Base-by-base conservation (phyloP, 2,888 invertebrate genomes). In the Slavum lentiscoides region DNA sequence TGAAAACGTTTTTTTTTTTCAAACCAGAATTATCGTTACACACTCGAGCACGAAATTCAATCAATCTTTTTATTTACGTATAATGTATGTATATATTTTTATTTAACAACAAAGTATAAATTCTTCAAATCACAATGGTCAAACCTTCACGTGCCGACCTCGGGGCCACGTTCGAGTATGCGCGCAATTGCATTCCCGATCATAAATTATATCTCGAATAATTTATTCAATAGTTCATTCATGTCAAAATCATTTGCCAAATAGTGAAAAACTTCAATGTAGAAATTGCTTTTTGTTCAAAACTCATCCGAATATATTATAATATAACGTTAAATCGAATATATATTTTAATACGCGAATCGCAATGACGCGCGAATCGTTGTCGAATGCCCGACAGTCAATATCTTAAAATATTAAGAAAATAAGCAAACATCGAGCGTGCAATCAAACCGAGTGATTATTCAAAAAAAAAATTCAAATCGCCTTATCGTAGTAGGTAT, bases 141-240 rank as follows among this genome's bases (percentile, higher is more conserved):
- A 76, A 76, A 68, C 67, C 59, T 76, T 76, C 75, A 76, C 30
- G 59, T 76, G 75, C 75, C 74, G 74, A 75, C 74, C 74, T 66
- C 75, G 13, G 75, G 75, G 75, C 75, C 58, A 76, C 75, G 30
- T 55, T 23, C 73, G 43, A 75, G 64, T 55, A 53, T 49, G 23
- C 23, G 53, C 19, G 59, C 67, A 30, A 68, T 76, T 68, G 19
- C 68, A 59, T 76, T 76, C 59, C 43, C 43, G 75, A 76, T 76
- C 75, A 76, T 68, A 76, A 68, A 76, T 76, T 76, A 76, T 68
- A 43, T n/a, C 58, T 43, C n/a, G 59, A 68, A 43, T 76, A 76
- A 76, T 76, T 76, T 58, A 68, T 76, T 76, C 75, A 11, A 19
- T 23, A 30, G 49, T 68, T 49, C 67, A 49, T 76, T 76, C 75